Evolutionary conservation across 2,888 invertebrate species (phyloP).

Genomic region (Lordiphosa fenestrarum): DNA sequence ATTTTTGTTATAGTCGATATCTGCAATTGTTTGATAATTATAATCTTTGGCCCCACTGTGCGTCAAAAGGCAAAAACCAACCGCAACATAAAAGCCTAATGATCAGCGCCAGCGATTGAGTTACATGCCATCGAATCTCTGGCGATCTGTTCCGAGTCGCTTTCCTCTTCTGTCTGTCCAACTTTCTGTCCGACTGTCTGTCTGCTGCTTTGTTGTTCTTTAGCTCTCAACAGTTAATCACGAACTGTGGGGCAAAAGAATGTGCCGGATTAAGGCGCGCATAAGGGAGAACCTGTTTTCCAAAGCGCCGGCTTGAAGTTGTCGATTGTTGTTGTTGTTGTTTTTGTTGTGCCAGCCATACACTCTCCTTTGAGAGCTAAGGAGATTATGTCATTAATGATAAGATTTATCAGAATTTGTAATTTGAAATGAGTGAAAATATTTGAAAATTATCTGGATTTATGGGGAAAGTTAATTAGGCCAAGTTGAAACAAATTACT

Average conservation of each 20-base stretch:
- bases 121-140: slow-evolving; percentile 67
- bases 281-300: slow-evolving; percentile 30
- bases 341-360: slow-evolving; percentile 11
- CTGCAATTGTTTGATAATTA: too few species aligned
- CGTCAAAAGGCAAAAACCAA: slow-evolving; percentile 24
- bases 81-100: slow-evolving; percentile 70
- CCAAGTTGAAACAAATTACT: too few species aligned
- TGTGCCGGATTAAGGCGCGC: slow-evolving; percentile 58
- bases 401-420: slow-evolving; percentile 4
- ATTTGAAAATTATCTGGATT: too few species aligned
- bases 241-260: slow-evolving; percentile 58
- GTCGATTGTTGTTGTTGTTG: slow-evolving; percentile 23
- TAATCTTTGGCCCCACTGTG: too few species aligned
- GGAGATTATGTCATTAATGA: slow-evolving; percentile 3
- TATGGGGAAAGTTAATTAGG: too few species aligned
- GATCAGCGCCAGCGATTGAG: slow-evolving; percentile 73
- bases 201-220: slow-evolving; percentile 30
- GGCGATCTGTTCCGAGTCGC: slow-evolving; percentile 39
- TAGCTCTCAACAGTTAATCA: slow-evolving; percentile 69
- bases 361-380: neutral
- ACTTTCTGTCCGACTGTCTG: neutral
- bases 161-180: slow-evolving; percentile 12
- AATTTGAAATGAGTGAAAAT: too few species aligned
- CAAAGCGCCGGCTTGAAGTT: slow-evolving; percentile 43
- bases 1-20: too few species aligned